phyloP scores from a whole-genome alignment of 2,797 vertebrate genomes.

The Cynodonichthys magdalenae region DNA sequence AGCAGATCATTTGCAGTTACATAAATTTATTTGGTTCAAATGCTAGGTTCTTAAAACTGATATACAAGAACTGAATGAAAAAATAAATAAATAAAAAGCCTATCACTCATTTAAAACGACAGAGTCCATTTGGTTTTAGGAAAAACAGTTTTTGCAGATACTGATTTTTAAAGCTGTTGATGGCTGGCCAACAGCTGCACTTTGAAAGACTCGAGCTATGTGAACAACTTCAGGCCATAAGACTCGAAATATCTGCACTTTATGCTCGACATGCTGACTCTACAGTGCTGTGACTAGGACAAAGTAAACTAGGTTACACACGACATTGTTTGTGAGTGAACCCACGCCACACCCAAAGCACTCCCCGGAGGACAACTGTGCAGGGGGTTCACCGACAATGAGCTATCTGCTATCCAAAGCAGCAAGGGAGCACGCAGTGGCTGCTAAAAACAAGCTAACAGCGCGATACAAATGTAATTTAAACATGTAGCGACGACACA shows the following conservation, averaged over 20 bases:
- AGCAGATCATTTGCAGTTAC: too few species aligned
- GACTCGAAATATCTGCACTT: background rate
- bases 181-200: background rate
- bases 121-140: too few species aligned
- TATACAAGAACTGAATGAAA: too few species aligned
- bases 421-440: conserved; percentile 24
- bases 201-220: conserved; percentile 6
- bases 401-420: conserved; percentile 18
- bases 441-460: conserved; percentile 29
- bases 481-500: conserved; percentile 12
- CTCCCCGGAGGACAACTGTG: conserved; percentile 53
- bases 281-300: background rate
- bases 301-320: background rate
- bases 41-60: too few species aligned
- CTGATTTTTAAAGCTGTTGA: too few species aligned
- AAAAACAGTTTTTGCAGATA: too few species aligned
- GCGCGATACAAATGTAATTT: background rate
- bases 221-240: background rate
- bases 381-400: conserved; percentile 55
- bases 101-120: too few species aligned
- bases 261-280: background rate
- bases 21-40: too few species aligned
- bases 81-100: too few species aligned
- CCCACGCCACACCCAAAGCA: conserved; percentile 76
- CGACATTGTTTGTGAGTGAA: conserved; percentile 63